Evolutionary conservation across 2,888 invertebrate genomes (phyloP).

Genomic region (Horisme vitalbata): DNA sequence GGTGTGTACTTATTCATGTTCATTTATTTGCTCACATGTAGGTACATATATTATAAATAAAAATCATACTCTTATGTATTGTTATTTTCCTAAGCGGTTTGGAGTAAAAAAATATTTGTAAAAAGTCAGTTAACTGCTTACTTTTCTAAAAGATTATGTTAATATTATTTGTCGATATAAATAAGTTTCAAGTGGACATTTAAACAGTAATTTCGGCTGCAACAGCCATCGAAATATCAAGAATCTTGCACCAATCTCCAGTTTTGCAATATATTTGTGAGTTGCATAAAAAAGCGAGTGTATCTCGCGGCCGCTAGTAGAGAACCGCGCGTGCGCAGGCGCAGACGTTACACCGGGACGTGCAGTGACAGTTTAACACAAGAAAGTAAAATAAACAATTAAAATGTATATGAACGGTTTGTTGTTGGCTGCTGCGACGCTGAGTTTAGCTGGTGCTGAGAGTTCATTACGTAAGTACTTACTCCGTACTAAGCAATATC

Average conservation of each 20-base stretch:
- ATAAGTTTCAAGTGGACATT: too few relatives aligned
- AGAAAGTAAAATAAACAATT: not conserved
- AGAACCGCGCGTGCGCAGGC: slow-evolving; percentile 3
- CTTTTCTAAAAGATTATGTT: too few relatives aligned
- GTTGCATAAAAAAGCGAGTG: slow-evolving; percentile 40
- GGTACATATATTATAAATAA: too few relatives aligned
- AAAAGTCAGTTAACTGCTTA: too few relatives aligned
- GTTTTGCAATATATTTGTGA: slow-evolving; percentile 7
- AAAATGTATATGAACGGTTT: slow-evolving; percentile 40
- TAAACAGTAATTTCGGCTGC: too few relatives aligned
- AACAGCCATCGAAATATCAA: not conserved
- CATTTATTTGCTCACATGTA: too few relatives aligned
- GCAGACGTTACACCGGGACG: slow-evolving; percentile 7
- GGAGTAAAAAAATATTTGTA: too few relatives aligned
- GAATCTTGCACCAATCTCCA: slow-evolving; percentile 2
- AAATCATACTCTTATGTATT: too few relatives aligned
- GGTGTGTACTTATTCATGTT: too few relatives aligned
- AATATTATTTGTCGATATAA: too few relatives aligned
- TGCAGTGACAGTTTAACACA: slow-evolving; percentile 8
- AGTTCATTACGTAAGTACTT: slow-evolving; percentile 46
- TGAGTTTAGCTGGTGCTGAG: slow-evolving; percentile 41
- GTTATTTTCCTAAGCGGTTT: too few relatives aligned
- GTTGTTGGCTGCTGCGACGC: slow-evolving; percentile 37
- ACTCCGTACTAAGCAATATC: too few relatives aligned
- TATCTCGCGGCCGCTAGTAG: slow-evolving; percentile 37